phyloP scores from a whole-genome alignment of 2,113 vertebrate species.

The Microtus montanus region DNA sequence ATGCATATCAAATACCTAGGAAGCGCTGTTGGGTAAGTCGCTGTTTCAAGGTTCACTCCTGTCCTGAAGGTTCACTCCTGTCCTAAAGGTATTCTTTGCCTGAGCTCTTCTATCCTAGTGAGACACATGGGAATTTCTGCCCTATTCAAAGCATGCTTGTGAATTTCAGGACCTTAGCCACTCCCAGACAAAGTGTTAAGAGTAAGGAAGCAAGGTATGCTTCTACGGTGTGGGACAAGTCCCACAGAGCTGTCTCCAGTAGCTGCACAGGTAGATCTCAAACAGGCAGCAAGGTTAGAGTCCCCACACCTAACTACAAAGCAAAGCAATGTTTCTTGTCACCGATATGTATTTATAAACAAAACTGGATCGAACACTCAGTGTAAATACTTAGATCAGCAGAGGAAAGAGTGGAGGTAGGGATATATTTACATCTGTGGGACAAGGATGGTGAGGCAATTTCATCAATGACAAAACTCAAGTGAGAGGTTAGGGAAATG shows the following conservation, averaged over 20 bases:
- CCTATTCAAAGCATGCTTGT: background rate
- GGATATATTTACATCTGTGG: background rate
- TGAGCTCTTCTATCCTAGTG: background rate
- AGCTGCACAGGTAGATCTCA: background rate
- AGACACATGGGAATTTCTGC: background rate
- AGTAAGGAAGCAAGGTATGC: background rate
- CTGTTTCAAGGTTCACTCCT: background rate
- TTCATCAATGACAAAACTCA: conserved; percentile 14
- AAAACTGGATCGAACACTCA: background rate
- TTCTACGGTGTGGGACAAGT: background rate
- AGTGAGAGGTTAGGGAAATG: background rate
- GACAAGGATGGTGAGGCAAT: background rate
- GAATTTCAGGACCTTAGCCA: conserved; percentile 30
- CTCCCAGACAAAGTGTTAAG: background rate
- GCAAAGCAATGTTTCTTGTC: background rate
- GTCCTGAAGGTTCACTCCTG: background rate
- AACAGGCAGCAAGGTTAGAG: background rate
- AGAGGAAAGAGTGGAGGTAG: background rate
- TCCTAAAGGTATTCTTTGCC: background rate
- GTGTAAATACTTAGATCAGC: background rate
- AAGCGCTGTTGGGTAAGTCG: background rate
- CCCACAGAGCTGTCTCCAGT: background rate
- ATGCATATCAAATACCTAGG: background rate
- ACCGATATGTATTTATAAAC: background rate
- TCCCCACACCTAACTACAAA: background rate